Base-by-base conservation (phyloP, 1,140 invertebrate species). In the Cecropterus lyciades region DNA sequence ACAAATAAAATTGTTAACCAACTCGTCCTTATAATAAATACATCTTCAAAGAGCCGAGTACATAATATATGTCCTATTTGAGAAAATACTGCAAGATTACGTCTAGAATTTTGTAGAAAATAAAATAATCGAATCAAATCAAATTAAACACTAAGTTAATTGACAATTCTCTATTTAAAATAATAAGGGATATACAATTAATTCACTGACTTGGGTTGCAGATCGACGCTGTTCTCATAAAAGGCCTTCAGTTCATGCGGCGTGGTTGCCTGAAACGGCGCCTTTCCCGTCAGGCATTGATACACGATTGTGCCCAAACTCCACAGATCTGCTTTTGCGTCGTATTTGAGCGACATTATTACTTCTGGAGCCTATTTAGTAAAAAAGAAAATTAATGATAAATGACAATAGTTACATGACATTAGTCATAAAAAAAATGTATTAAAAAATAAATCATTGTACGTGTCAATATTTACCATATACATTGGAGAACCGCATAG, bases 401-500 rank as follows among this genome's bases (percentile, higher is more conserved):
- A 40, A 14, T 27, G 42, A 63, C 43, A 60, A 46, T 11, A n/a
- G n/a, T n/a, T n/a, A n/a, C n/a, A n/a, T n/a, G n/a, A n/a, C n/a
- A n/a, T n/a, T 20, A 20, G 20, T 20, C 20, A 20, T 2, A 20
- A 20, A 2, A 49, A 33, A 33, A 37, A 30, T 51, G 15, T 30
- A 52, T 30, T 7, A 24, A 24, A 30, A 4, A 30, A 8, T 42
- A 33, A 7, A 43, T 10, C 24, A 52, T 13, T 11, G 24, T 37
- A 52, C 4, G 37, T 33, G 10, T 48, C 30, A 69, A 63, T 49
- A 60, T 64, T 84, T 89, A 97, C 97, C 99, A 99, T 99, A 82
- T 99, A 99, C 99, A 99, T 99, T 2, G 99, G 99, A 33, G 99
- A 99, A 14, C 99, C 99, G 92, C 99, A 99, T 1, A 99, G 93